Evolutionary conservation across 2,888 invertebrate genomes (phyloP).

Genomic region (Malthinus flaveolus): DNA sequence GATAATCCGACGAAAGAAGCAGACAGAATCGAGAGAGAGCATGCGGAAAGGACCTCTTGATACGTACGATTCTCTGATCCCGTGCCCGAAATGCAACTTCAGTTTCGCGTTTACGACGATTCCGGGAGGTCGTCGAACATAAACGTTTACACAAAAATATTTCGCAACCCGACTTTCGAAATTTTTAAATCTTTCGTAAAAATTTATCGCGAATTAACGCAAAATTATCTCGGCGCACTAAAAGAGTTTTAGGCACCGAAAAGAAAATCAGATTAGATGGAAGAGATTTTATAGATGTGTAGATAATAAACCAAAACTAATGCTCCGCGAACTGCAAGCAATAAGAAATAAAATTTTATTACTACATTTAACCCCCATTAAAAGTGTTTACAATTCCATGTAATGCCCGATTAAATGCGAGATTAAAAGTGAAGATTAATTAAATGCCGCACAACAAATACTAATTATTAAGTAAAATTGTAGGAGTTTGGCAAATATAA

Average conservation of each 20-base stretch:
- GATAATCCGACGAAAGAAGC: conserved; percentile 32
- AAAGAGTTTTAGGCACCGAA: background rate
- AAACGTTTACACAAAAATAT: too few relatives aligned
- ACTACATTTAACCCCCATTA: conserved; percentile 40
- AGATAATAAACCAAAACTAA: conserved; percentile 30
- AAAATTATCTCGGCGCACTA: too few relatives aligned
- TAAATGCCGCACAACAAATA: conserved; percentile 3
- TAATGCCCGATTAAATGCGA: conserved; percentile 38
- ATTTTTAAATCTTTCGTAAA: too few relatives aligned
- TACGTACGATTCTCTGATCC: conserved; percentile 23
- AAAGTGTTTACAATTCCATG: conserved; percentile 43
- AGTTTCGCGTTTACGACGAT: conserved; percentile 28
- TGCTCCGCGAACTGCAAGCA: conserved; percentile 35
- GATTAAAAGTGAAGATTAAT: conserved; percentile 12
- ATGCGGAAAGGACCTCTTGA: conserved; percentile 34
- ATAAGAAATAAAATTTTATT: conserved; percentile 43
- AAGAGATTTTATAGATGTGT: background rate
- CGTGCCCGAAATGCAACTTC: conserved; percentile 24
- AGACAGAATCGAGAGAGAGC: conserved; percentile 33
- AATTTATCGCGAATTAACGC: too few relatives aligned
- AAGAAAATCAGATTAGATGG: background rate
- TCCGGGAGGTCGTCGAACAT: conserved; percentile 12
- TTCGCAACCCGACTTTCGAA: too few relatives aligned
- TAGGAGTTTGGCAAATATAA: background rate
- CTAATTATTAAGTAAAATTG: conserved; percentile 9